Evolutionary conservation across 2,113 vertebrate genomes (phyloP).

Genomic region (Pardalotus punctatus): DNA sequence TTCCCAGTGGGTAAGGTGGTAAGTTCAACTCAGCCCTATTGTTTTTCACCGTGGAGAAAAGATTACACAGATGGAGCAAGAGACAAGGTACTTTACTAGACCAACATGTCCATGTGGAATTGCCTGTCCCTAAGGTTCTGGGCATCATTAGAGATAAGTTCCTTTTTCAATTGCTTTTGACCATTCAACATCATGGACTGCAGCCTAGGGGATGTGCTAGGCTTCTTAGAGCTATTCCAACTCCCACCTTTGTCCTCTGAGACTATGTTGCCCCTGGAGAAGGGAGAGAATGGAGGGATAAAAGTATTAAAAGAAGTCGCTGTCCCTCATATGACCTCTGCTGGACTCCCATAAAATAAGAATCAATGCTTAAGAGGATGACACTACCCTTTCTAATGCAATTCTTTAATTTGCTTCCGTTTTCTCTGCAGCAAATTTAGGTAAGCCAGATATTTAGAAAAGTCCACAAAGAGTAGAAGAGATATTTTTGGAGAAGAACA

Average conservation of each 20-base stretch:
- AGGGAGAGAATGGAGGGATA: neutral
- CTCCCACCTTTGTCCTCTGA: neutral
- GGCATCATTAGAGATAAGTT: neutral
- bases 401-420: neutral
- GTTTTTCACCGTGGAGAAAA: neutral
- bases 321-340: neutral
- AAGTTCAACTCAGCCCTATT: neutral
- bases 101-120: accelerated
- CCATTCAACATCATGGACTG: neutral
- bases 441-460: neutral
- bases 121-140: neutral
- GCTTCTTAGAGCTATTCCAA: neutral
- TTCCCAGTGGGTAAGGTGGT: neutral
- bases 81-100: neutral
- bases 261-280: neutral
- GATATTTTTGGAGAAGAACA: neutral
- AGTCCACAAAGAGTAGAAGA: neutral
- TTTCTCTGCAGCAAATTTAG: neutral
- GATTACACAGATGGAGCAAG: neutral
- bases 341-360: neutral
- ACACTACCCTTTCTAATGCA: neutral
- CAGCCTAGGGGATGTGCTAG: neutral
- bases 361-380: neutral
- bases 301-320: neutral
- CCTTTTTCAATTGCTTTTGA: neutral